These are phyloP conservation scores for Rhopalosiphum maidis DNA, from an alignment of 1,140 invertebrate species.

Conservation along the genomic window DNA sequence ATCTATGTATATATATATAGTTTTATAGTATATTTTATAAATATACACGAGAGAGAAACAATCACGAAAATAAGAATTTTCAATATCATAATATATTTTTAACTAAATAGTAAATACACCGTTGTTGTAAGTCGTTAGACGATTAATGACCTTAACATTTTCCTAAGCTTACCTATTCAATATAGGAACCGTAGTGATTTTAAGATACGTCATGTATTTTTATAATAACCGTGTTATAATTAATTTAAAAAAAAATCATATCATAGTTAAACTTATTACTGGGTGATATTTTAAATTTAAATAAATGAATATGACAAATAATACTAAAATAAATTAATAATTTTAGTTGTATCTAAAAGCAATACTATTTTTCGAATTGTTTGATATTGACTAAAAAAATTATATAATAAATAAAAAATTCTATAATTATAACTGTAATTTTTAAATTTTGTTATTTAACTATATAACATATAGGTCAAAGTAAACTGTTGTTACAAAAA, in stretches of 20 bases:
- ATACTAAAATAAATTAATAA: not conserved
- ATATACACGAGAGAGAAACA: not conserved
- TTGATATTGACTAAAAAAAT: too few relatives aligned
- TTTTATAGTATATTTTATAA: too few relatives aligned
- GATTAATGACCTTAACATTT: not conserved
- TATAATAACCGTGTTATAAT: not conserved
- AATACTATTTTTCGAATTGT: not conserved
- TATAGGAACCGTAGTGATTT: not conserved
- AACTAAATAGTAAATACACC: not conserved
- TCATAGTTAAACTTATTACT: not conserved
- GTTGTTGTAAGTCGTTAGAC: not conserved
- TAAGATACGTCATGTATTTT: not conserved
- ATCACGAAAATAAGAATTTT: conserved; percentile 5
- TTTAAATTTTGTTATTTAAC: too few relatives aligned
- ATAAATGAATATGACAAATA: not conserved
- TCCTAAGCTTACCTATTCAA: not conserved
- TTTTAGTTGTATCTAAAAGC: too few relatives aligned
- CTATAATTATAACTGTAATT: too few relatives aligned
- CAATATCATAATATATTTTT: not conserved
- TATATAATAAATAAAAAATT: too few relatives aligned
- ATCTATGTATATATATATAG: not conserved
- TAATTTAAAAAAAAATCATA: not conserved
- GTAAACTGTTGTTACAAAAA: too few relatives aligned
- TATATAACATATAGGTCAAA: too few relatives aligned
- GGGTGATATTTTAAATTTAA: not conserved